Percentiles rank a stretch among this genome's conserved stretches.
Conservation (phyloP, 2,888 invertebrate genomes). For the Tethea ocularis region DNA sequence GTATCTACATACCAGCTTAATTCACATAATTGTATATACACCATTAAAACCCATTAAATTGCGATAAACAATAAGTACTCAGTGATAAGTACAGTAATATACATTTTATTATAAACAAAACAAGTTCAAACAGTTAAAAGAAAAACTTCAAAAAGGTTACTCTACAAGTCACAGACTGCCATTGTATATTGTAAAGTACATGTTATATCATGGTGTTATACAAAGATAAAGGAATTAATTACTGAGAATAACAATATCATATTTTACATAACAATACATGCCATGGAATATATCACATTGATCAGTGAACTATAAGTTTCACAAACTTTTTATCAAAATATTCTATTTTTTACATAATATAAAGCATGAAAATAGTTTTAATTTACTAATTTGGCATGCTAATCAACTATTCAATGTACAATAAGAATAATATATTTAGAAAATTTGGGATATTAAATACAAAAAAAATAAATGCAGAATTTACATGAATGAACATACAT, state of each 20-base stretch:
- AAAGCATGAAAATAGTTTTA: slow-evolving; percentile 45
- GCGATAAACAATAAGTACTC: background rate
- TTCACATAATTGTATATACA: slow-evolving; percentile 18
- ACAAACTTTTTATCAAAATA: slow-evolving; percentile 38
- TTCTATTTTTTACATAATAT: slow-evolving; percentile 22
- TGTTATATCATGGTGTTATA: background rate
- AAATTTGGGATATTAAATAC: slow-evolving; percentile 35
- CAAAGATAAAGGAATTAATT: background rate
- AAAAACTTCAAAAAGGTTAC: slow-evolving; percentile 31
- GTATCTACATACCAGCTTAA: slow-evolving; percentile 46
- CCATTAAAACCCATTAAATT: slow-evolving; percentile 18
- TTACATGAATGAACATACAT: background rate
- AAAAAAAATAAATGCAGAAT: slow-evolving; percentile 42
- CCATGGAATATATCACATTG: slow-evolving; percentile 33
- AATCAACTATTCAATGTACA: slow-evolving; percentile 22
- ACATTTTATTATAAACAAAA: background rate
- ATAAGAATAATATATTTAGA: slow-evolving; percentile 19
- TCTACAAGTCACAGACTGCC: slow-evolving; percentile 59
- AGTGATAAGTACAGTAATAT: background rate
- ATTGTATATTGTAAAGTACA: slow-evolving; percentile 24
- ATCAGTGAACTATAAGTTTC: slow-evolving; percentile 35
- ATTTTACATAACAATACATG: slow-evolving; percentile 22
- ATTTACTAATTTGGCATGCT: slow-evolving; percentile 42
- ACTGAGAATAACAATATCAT: background rate
- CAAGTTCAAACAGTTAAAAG: slow-evolving; percentile 7